Percentiles rank a stretch among this genome's conserved stretches.
phyloP scores from a whole-genome alignment of 2,888 invertebrate genomes.

The Rapana venosa region DNA sequence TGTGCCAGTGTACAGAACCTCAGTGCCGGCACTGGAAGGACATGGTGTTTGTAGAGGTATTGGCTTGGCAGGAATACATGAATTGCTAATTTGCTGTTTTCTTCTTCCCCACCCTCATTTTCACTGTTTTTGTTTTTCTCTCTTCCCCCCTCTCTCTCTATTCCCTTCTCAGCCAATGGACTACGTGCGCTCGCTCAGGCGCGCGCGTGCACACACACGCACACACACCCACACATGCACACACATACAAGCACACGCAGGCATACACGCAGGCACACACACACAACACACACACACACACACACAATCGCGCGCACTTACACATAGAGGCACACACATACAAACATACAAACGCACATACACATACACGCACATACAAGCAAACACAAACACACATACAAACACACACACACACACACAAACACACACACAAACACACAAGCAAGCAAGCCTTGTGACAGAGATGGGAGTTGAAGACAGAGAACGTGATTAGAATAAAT shows the following conservation, averaged over 20 bases:
- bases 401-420: not conserved
- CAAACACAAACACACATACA: not conserved
- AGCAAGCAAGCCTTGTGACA: too few species aligned
- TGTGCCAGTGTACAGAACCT: too few species aligned
- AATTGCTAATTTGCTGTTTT: not conserved
- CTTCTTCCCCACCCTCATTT: not conserved
- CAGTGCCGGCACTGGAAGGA: too few species aligned
- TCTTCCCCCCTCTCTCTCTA: not conserved
- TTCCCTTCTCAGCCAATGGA: not conserved
- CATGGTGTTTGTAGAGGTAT: too few species aligned
- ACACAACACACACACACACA: not conserved
- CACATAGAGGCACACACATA: not conserved
- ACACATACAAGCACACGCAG: not conserved
- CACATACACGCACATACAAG: not conserved
- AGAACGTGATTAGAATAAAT: too few species aligned
- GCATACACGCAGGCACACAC: not conserved
- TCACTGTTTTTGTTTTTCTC: not conserved
- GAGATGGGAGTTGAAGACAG: not conserved
- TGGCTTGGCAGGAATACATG: not conserved
- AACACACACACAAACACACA: not conserved
- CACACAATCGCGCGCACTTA: not conserved
- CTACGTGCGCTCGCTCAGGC: not conserved
- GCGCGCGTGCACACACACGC: not conserved
- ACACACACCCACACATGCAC: not conserved
- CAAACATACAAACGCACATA: not conserved